Conservation (phyloP, 1,140 invertebrate species). For the Tetragonula clypearis region DNA sequence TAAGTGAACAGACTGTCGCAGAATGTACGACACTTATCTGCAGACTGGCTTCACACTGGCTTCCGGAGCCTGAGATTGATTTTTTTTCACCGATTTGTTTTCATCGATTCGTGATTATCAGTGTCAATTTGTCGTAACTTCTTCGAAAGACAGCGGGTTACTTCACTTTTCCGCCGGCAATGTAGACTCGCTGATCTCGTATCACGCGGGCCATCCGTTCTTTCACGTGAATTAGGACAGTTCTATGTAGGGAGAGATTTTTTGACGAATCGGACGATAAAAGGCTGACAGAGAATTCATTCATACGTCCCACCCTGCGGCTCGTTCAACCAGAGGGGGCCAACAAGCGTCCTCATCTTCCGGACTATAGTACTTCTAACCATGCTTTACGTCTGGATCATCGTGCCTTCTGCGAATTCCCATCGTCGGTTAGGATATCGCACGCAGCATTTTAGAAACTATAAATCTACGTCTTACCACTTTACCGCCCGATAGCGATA, state of each 20-base stretch:
- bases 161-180: neutral
- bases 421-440: neutral
- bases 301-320: slow-evolving; percentile 69
- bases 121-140: neutral
- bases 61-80: too few species aligned
- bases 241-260: slow-evolving; percentile 72
- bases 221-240: slow-evolving; percentile 55
- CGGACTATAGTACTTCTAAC: neutral
- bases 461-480: too few species aligned
- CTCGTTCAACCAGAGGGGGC: neutral
- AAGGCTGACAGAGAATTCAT: slow-evolving; percentile 77
- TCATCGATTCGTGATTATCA: too few species aligned
- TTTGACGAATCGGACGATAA: slow-evolving; percentile 74
- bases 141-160: neutral
- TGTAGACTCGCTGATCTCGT: slow-evolving; percentile 6
- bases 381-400: neutral
- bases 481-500: too few species aligned
- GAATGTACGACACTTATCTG: too few species aligned
- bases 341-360: slow-evolving; percentile 25
- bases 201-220: slow-evolving; percentile 34
- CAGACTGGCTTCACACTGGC: too few species aligned
- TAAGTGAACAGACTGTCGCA: too few species aligned
- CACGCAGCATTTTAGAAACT: neutral
- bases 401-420: slow-evolving; percentile 3
- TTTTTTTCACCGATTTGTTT: neutral